These are phyloP conservation scores for Nycticebus coucang DNA, from an alignment of 2,113 vertebrate genomes.

Conservation along the genomic window DNA sequence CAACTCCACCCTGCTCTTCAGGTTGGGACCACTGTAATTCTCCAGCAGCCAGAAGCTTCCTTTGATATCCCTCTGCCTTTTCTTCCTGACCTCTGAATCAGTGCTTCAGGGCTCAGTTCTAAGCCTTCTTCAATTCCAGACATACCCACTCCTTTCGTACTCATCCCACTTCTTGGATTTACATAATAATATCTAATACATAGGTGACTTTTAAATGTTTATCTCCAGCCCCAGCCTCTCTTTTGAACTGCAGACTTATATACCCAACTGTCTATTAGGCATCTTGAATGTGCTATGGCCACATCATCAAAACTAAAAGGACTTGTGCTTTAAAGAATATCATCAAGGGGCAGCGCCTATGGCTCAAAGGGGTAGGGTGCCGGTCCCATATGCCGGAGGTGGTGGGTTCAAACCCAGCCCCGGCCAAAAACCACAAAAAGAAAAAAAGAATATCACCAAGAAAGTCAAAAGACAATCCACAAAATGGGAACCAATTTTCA, in stretches of 20 bases:
- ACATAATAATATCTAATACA: neutral
- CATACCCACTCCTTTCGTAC: neutral
- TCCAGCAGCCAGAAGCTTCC: neutral
- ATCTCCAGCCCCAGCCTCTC: neutral
- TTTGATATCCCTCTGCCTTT: neutral
- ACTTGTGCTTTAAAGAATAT: neutral
- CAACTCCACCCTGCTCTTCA: neutral
- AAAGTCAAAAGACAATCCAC: neutral
- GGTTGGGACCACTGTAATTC: neutral
- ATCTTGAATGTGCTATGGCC: neutral
- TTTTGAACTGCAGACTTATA: neutral
- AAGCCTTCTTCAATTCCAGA: neutral
- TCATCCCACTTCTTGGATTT: neutral
- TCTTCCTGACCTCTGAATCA: neutral
- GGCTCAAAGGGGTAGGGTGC: too few species aligned
- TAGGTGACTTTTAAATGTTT: neutral
- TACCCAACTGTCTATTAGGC: neutral
- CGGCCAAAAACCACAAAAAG: too few species aligned
- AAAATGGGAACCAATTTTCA: neutral
- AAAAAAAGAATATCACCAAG: neutral
- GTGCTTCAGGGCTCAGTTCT: neutral
- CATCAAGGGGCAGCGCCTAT: neutral
- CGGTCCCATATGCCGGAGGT: too few species aligned
- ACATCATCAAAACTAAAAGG: conserved; percentile 27
- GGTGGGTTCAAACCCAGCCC: too few species aligned